Evolutionary conservation across 2,888 invertebrate genomes (phyloP).

Genomic region (Eristalinus sepulchralis): DNA sequence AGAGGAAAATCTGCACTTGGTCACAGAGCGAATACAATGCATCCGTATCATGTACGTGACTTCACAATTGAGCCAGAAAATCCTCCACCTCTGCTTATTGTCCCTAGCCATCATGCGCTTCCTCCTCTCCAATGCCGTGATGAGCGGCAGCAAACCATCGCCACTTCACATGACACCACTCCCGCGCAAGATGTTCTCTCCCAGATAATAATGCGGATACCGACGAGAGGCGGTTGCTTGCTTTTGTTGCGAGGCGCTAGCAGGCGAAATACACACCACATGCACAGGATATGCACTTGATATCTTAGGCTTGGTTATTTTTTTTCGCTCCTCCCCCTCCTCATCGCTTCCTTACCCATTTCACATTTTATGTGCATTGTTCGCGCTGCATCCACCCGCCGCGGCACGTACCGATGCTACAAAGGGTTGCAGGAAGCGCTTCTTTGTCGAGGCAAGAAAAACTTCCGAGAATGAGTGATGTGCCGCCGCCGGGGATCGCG

Average conservation of each 20-base stretch:
- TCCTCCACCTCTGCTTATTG: slow-evolving; percentile 52
- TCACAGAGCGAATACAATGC: slow-evolving; percentile 68
- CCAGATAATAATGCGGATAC: slow-evolving; percentile 70
- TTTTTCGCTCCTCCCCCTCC: not conserved
- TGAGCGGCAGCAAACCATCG: slow-evolving; percentile 67
- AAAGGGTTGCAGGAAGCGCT: slow-evolving; percentile 61
- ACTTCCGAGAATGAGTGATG: slow-evolving; percentile 58
- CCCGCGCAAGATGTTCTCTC: slow-evolving; percentile 67
- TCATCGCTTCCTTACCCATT: slow-evolving; percentile 3
- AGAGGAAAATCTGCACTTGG: slow-evolving; percentile 69
- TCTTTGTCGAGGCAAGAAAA: slow-evolving; percentile 60
- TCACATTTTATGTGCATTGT: not conserved
- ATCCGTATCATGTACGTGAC: slow-evolving; percentile 71
- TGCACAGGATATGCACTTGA: slow-evolving; percentile 68
- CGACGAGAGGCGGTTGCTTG: slow-evolving; percentile 65
- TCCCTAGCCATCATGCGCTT: slow-evolving; percentile 19
- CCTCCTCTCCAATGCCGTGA: slow-evolving; percentile 4
- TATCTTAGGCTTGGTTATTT: slow-evolving; percentile 65
- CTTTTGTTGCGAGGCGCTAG: slow-evolving; percentile 66
- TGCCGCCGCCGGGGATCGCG: slow-evolving; percentile 46
- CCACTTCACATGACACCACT: slow-evolving; percentile 71
- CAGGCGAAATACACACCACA: slow-evolving; percentile 67
- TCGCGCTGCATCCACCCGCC: slow-evolving; percentile 6
- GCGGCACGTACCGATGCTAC: slow-evolving; percentile 11
- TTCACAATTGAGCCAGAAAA: slow-evolving; percentile 69